These are phyloP conservation scores for Gymnosoma rotundatum DNA, from an alignment of 2,888 invertebrate species.

Conservation along the genomic window DNA sequence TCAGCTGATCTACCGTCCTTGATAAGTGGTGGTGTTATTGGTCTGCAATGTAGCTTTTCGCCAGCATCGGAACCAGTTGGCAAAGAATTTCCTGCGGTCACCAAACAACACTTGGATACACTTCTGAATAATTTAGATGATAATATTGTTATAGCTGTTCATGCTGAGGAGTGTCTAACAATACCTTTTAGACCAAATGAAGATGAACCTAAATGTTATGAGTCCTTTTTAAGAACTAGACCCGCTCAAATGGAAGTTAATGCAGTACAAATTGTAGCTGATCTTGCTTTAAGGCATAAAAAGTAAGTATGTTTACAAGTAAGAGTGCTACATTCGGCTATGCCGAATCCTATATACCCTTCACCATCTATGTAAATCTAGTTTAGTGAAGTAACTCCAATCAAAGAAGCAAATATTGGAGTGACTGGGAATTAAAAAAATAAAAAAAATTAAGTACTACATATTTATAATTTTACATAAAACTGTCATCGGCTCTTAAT, in stretches of 20 bases:
- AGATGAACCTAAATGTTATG: constrained; percentile 85
- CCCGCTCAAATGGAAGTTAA: constrained; percentile 87
- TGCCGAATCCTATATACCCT: too few relatives aligned
- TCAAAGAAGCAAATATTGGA: too few relatives aligned
- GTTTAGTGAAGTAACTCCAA: too few relatives aligned
- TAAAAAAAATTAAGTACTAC: too few relatives aligned
- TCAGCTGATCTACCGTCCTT: constrained; percentile 83
- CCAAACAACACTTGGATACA: constrained; percentile 83
- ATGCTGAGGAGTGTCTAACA: constrained; percentile 86
- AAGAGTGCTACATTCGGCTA: too few relatives aligned
- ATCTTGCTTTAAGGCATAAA: constrained; percentile 82
- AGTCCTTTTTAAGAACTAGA: constrained; percentile 85
- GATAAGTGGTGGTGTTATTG: constrained; percentile 87
- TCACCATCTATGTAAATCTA: too few relatives aligned
- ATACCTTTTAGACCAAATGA: constrained; percentile 73
- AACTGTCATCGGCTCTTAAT: too few relatives aligned
- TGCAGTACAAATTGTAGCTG: constrained; percentile 85
- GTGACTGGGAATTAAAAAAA: too few relatives aligned
- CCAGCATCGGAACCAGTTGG: constrained; percentile 85
- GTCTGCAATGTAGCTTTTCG: constrained; percentile 89
- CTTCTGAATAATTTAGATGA: constrained; percentile 85
- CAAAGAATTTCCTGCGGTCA: constrained; percentile 86
- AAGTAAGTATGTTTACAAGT: constrained; percentile 72
- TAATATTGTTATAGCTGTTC: constrained; percentile 87
- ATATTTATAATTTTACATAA: too few relatives aligned